Percentiles rank a stretch among this genome's conserved stretches.
Conservation (phyloP, 2,113 vertebrate species). For the Centropus unirufus region DNA sequence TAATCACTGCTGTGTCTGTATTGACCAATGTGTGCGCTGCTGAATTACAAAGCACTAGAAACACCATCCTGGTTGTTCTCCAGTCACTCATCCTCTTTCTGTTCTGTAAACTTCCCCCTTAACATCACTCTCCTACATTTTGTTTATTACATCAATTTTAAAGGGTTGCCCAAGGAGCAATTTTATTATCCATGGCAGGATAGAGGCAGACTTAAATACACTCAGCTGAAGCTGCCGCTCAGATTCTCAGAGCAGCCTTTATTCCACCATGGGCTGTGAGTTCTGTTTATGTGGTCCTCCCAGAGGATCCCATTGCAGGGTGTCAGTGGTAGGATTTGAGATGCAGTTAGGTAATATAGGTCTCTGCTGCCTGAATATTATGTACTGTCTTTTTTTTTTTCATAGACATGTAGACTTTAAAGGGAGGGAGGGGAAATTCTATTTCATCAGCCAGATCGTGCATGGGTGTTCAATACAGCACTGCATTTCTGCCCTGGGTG, state of each 20-base stretch:
- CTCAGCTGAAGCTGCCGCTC: neutral
- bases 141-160: neutral
- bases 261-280: neutral
- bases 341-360: neutral
- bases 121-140: neutral
- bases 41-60: neutral
- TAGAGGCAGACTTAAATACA: neutral
- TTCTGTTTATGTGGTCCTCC: neutral
- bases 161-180: neutral
- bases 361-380: neutral
- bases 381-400: neutral
- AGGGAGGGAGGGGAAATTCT: neutral
- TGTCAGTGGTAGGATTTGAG: neutral
- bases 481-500: neutral
- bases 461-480: accelerated
- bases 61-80: neutral
- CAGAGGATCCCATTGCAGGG: neutral
- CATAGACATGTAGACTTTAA: neutral
- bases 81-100: neutral
- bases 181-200: neutral
- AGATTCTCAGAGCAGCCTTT: neutral
- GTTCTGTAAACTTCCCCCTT: neutral
- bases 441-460: neutral
- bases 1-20: neutral
- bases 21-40: neutral